A percentile compares a stretch with the other conserved stretches of the same genome.
Conservation (phyloP, 2,113 vertebrate species). For the Cyrtonyx montezumae region DNA sequence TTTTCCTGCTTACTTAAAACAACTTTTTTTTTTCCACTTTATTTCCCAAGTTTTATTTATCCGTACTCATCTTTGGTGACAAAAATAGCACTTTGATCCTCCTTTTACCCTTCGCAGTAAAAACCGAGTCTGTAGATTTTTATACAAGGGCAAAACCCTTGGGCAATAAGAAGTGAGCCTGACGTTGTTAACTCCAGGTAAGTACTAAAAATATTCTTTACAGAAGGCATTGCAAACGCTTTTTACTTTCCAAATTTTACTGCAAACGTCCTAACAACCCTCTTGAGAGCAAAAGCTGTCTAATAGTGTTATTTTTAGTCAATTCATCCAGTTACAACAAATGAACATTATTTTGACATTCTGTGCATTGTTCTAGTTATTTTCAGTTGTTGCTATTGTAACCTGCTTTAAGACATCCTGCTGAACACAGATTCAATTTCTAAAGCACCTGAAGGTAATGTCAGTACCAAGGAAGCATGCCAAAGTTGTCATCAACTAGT, state of each 20-base stretch:
- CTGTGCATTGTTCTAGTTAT: conserved; percentile 52
- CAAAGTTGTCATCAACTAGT: conserved; percentile 27
- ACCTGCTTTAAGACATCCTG: conserved; percentile 37
- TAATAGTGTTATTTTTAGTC: conserved; percentile 50
- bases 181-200: conserved; percentile 55
- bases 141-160: not conserved
- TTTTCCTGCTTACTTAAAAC: not conserved
- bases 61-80: not conserved
- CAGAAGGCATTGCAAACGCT: conserved; percentile 40
- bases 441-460: conserved; percentile 52
- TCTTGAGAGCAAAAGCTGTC: conserved; percentile 38
- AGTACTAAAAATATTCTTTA: conserved; percentile 61
- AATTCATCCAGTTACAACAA: conserved; percentile 49
- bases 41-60: conserved; percentile 42
- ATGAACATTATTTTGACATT: conserved; percentile 53
- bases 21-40: not conserved
- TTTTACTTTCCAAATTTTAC: conserved; percentile 57
- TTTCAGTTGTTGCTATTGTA: conserved; percentile 53
- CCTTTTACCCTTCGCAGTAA: not conserved
- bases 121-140: not conserved
- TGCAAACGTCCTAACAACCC: conserved; percentile 49
- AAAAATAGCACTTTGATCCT: not conserved
- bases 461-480: conserved; percentile 21
- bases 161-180: not conserved
- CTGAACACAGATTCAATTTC: conserved; percentile 62